Percentiles rank a stretch among this genome's conserved stretches.
Evolutionary conservation across 2,113 vertebrate genomes (phyloP).

Genomic region (Pollachius pollachius): DNA sequence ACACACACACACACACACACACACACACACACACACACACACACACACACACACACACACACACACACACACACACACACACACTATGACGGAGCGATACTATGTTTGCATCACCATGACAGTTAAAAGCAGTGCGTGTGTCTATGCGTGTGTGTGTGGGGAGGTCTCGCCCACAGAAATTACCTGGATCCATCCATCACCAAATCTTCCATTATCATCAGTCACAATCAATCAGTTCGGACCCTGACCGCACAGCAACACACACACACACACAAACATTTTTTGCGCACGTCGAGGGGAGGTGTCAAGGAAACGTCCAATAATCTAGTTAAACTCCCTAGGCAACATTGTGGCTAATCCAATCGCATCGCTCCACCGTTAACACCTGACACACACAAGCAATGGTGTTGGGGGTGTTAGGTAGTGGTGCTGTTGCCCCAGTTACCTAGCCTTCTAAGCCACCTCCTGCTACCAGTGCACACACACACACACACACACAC

Average conservation of each 20-base stretch:
- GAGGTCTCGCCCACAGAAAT: no score
- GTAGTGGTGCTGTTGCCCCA: conserved; percentile 35
- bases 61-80: no score
- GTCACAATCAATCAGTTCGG: conserved; percentile 40
- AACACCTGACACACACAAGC: conserved; percentile 41
- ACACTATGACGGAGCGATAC: no score
- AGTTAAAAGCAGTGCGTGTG: no score
- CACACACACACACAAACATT: conserved; percentile 3
- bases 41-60: no score
- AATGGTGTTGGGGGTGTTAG: conserved; percentile 4
- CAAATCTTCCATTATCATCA: conserved; percentile 34
- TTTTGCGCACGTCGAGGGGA: not conserved
- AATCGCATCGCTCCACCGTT: conserved; percentile 40
- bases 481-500: conserved; percentile 13
- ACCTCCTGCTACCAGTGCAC: conserved; percentile 15
- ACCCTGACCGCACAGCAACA: conserved; percentile 9
- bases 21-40: no score
- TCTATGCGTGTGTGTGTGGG: no score
- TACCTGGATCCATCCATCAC: conserved; percentile 28
- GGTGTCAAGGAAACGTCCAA: conserved; percentile 22
- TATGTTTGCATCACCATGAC: no score
- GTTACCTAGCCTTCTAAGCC: conserved; percentile 33
- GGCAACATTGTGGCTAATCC: conserved; percentile 49
- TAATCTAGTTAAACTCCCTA: conserved; percentile 54
- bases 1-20: no score